Evolutionary conservation across 2,797 vertebrate species (phyloP).

Genomic region (Periparus ater): DNA sequence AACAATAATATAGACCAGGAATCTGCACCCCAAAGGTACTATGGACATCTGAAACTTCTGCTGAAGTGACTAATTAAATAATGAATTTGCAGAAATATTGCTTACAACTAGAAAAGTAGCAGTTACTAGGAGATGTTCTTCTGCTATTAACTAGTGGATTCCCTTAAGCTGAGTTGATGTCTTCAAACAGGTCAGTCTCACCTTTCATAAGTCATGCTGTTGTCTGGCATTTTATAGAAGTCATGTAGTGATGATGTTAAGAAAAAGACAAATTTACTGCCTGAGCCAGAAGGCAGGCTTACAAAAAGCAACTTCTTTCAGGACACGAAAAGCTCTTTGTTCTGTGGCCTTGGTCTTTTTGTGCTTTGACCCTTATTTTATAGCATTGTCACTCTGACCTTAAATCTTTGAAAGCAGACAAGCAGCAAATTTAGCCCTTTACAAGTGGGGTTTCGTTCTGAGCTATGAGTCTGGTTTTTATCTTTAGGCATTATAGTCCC

Average conservation of each 20-base stretch:
- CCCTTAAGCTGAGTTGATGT: not conserved
- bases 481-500: not conserved
- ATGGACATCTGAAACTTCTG: not conserved
- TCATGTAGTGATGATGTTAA: slow-evolving; percentile 36
- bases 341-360: slow-evolving; percentile 57
- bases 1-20: not conserved
- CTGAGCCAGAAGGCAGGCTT: slow-evolving; percentile 22
- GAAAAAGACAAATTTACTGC: slow-evolving; percentile 47
- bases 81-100: not conserved
- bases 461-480: not conserved
- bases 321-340: slow-evolving; percentile 61
- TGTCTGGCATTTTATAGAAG: not conserved
- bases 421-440: slow-evolving; percentile 47
- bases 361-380: slow-evolving; percentile 63
- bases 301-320: slow-evolving; percentile 53
- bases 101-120: not conserved
- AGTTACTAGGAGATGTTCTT: not conserved
- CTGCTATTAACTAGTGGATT: not conserved
- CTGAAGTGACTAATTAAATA: not conserved
- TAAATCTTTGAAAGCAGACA: slow-evolving; percentile 54
- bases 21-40: not conserved
- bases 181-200: not conserved
- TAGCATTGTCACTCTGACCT: slow-evolving; percentile 59
- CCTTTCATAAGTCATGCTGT: not conserved
- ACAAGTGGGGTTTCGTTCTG: not conserved